These are phyloP conservation scores for Drosophila tripunctata DNA, from an alignment of 2,888 invertebrate genomes.

Conservation along the genomic window DNA sequence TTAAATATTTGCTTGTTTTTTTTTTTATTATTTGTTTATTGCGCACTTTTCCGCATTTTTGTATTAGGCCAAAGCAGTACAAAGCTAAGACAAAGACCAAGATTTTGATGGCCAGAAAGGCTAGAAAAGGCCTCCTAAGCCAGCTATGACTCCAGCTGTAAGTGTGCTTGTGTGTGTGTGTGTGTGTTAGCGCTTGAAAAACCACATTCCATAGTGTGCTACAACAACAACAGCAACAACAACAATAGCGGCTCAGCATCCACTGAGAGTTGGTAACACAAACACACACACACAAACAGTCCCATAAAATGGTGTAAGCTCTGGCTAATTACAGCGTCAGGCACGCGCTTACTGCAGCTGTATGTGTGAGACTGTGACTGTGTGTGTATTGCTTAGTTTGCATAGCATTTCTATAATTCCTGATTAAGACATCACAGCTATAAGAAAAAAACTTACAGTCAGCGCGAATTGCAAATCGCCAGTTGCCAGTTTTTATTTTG, in stretches of 20 bases:
- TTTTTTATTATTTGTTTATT: conserved; percentile 3
- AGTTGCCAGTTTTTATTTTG: conserved; percentile 39
- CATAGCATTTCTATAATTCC: conserved; percentile 67
- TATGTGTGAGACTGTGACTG: conserved; percentile 18
- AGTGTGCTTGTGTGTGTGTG: conserved; percentile 26
- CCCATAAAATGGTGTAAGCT: conserved; percentile 60
- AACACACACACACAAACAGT: conserved; percentile 21
- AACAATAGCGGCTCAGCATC: conserved; percentile 57
- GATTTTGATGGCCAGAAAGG: conserved; percentile 39
- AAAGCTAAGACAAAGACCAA: conserved; percentile 15
- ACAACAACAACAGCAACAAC: conserved; percentile 28
- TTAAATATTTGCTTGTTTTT: conserved; percentile 13
- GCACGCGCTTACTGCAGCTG: conserved; percentile 66
- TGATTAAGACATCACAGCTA: conserved; percentile 69
- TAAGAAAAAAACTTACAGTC: conserved; percentile 14
- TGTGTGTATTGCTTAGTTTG: conserved; percentile 49
- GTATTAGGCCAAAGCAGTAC: conserved; percentile 15
- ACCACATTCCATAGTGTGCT: conserved; percentile 78
- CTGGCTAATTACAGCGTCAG: conserved; percentile 74
- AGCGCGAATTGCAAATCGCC: conserved; percentile 34
- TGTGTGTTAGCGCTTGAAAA: conserved; percentile 70
- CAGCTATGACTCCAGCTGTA: conserved; percentile 20
- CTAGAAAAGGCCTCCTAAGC: conserved; percentile 33
- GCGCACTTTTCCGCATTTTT: conserved; percentile 30
- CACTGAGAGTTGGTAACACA: conserved; percentile 45